Evolutionary conservation across 2,888 invertebrate species (phyloP).

Genomic region (Phytoseiulus persimilis): DNA sequence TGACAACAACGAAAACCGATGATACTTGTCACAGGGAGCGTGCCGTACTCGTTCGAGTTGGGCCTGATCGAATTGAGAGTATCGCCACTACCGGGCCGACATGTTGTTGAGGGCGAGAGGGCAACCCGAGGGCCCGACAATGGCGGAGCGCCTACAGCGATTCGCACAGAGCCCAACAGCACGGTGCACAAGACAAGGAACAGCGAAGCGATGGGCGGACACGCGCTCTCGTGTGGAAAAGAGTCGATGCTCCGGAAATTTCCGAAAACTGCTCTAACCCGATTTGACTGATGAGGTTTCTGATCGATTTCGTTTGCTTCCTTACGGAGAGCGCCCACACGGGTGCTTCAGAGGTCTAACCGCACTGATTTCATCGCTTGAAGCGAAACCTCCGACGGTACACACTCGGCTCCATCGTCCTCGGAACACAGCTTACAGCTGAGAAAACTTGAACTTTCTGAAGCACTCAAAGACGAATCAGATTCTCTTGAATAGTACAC

Average conservation of each 20-base stretch:
- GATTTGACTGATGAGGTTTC: not conserved
- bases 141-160: not conserved
- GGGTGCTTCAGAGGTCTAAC: too few relatives aligned
- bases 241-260: not conserved
- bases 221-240: not conserved
- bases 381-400: too few relatives aligned
- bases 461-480: not conserved
- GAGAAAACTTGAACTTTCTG: not conserved
- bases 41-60: not conserved
- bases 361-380: too few relatives aligned
- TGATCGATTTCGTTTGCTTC: too few relatives aligned
- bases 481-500: not conserved
- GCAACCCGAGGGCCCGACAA: not conserved
- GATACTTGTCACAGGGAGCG: not conserved
- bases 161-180: not conserved
- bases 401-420: too few relatives aligned
- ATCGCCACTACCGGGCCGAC: not conserved
- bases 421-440: too few relatives aligned
- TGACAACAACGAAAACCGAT: not conserved
- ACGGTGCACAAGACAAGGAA: not conserved
- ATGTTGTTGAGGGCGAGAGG: not conserved
- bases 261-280: not conserved
- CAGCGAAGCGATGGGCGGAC: not conserved
- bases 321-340: too few relatives aligned
- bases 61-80: not conserved